Evolutionary conservation across 92 coral and sea anemone genomes (phyloP).

Genomic region (Porites cylindrica): DNA sequence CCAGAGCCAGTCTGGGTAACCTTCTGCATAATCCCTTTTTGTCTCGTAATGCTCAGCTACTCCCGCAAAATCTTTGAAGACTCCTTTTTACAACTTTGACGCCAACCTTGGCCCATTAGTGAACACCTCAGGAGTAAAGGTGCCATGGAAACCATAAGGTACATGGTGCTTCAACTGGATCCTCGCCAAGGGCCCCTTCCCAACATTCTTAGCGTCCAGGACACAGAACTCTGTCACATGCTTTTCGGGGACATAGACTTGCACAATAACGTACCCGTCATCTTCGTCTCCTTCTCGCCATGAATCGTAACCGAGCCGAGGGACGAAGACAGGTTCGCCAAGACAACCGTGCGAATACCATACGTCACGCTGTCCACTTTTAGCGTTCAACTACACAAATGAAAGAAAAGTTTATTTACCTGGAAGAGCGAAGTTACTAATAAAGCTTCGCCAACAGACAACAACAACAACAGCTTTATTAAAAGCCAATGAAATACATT

Average conservation of each 20-base stretch:
- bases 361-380: slow-evolving; percentile 66
- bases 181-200: slow-evolving; percentile 84
- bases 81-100: slow-evolving; percentile 55
- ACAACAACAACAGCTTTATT: no score
- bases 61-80: not conserved
- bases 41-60: no score
- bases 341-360: slow-evolving; percentile 93
- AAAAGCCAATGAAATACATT: no score
- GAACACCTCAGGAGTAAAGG: slow-evolving; percentile 89
- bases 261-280: slow-evolving; percentile 92
- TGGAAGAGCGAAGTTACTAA: not conserved
- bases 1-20: no score
- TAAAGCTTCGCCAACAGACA: no score
- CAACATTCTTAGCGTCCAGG: slow-evolving; percentile 87
- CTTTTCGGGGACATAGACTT: slow-evolving; percentile 83
- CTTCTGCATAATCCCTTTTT: no score
- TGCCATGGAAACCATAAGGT: slow-evolving; percentile 93
- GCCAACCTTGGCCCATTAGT: slow-evolving; percentile 38
- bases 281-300: slow-evolving; percentile 89
- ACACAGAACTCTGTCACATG: slow-evolving; percentile 93
- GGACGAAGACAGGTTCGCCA: slow-evolving; percentile 91
- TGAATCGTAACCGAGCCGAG: slow-evolving; percentile 88
- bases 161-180: slow-evolving; percentile 87
- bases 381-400: slow-evolving; percentile 66
- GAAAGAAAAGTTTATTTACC: not conserved